Conservation (phyloP, 1,140 invertebrate species). For the Cydia amplana region DNA sequence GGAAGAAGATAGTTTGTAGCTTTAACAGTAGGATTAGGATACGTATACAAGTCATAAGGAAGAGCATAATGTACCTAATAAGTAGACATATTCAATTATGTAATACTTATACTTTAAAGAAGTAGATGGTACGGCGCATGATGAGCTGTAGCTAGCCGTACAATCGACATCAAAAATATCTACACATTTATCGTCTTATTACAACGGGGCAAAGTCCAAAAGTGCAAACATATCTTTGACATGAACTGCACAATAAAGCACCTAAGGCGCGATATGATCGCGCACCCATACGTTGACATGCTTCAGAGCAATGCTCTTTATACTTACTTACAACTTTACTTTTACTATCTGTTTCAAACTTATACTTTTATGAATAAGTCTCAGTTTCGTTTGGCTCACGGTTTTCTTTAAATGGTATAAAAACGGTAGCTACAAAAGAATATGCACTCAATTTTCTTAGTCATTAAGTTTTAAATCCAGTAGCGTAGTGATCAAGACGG, state of each 20-base stretch:
- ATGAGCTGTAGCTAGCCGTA: not conserved
- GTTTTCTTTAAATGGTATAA: not conserved
- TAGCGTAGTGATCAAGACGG: not conserved
- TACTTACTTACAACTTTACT: slow-evolving; percentile 13
- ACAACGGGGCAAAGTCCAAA: not conserved
- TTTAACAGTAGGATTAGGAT: too few species aligned
- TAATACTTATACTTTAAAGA: not conserved
- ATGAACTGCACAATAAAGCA: slow-evolving; percentile 48
- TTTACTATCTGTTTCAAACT: not conserved
- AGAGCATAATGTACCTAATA: too few species aligned
- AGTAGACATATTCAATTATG: too few species aligned
- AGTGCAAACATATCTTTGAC: not conserved
- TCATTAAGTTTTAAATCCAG: not conserved
- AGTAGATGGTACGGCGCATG: not conserved
- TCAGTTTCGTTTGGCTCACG: not conserved
- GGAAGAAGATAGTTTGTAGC: too few species aligned
- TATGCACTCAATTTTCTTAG: not conserved
- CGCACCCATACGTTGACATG: slow-evolving; percentile 58
- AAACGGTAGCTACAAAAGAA: not conserved
- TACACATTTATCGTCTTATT: not conserved
- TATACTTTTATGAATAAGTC: not conserved
- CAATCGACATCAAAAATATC: not conserved
- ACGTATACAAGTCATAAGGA: too few species aligned
- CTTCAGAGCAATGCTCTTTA: slow-evolving; percentile 54
- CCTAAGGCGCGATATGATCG: slow-evolving; percentile 49